Evolutionary conservation across 2,888 invertebrate species (phyloP).

Genomic region (Autographa gamma): DNA sequence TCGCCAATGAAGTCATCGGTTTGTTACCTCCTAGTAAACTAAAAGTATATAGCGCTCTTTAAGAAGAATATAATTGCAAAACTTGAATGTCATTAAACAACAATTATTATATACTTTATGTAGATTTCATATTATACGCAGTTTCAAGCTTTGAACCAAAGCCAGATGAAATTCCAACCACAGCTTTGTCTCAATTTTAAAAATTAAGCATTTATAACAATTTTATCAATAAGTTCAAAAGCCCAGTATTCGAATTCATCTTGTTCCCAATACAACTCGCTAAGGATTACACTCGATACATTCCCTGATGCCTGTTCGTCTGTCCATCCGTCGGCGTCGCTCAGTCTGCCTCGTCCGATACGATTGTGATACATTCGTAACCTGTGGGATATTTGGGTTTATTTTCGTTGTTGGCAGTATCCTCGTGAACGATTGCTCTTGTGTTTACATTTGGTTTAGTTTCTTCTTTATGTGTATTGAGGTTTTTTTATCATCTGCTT

Average conservation of each 20-base stretch:
- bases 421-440: conserved; percentile 21
- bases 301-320: conserved; percentile 21
- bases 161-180: too few relatives aligned
- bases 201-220: neutral
- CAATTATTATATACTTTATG: too few relatives aligned
- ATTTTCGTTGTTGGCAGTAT: conserved; percentile 54
- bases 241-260: neutral
- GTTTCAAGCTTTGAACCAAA: too few relatives aligned
- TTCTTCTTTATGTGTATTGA: conserved; percentile 7
- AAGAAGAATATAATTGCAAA: too few relatives aligned
- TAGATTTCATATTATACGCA: too few relatives aligned
- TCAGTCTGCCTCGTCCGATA: conserved; percentile 55
- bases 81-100: too few relatives aligned
- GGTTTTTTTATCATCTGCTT: too few relatives aligned
- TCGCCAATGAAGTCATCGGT: neutral
- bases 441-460: conserved; percentile 31
- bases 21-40: too few relatives aligned
- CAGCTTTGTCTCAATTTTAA: neutral
- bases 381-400: conserved; percentile 68
- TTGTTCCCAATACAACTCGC: neutral
- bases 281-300: neutral
- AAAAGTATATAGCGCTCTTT: too few relatives aligned
- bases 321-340: conserved; percentile 51
- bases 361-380: conserved; percentile 57
- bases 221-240: neutral